Percentiles rank a stretch among this genome's conserved stretches.
These are phyloP conservation scores for Mobula hypostoma DNA, from an alignment of 2,113 vertebrate genomes.

Conservation along the genomic window DNA sequence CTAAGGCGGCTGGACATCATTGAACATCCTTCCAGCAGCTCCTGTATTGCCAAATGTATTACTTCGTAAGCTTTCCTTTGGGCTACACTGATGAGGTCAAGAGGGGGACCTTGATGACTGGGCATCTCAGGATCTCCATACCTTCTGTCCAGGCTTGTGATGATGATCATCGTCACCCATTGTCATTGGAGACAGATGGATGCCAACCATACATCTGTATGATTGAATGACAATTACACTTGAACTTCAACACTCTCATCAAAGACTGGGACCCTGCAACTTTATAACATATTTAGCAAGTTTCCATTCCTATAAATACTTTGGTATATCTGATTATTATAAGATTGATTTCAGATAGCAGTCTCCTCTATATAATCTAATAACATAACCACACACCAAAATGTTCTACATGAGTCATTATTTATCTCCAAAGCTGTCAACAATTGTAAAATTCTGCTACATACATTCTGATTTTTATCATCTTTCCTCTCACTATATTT, in stretches of 20 bases:
- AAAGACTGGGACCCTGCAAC: neutral
- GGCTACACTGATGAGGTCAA: no score
- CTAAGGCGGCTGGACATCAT: no score
- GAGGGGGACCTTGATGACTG: no score
- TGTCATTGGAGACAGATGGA: no score
- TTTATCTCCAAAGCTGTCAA: neutral
- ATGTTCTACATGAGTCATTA: neutral
- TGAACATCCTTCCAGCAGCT: no score
- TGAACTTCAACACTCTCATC: neutral
- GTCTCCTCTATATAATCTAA: neutral
- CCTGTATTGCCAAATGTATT: no score
- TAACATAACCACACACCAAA: neutral
- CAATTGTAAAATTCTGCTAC: neutral
- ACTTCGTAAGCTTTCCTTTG: no score
- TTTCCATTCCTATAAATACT: neutral
- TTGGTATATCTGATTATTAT: neutral
- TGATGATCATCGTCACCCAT: no score
- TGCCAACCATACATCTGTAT: no score
- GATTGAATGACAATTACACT: no score
- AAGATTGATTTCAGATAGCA: neutral
- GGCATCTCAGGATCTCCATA: no score
- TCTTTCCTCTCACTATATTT: neutral
- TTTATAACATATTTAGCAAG: neutral
- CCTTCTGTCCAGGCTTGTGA: no score
- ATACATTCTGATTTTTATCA: neutral